A percentile compares a stretch with the other conserved stretches of the same genome.
Conservation (phyloP, 37 sponge, comb jelly and placozoan genomes). For the Spongia lamella region DNA sequence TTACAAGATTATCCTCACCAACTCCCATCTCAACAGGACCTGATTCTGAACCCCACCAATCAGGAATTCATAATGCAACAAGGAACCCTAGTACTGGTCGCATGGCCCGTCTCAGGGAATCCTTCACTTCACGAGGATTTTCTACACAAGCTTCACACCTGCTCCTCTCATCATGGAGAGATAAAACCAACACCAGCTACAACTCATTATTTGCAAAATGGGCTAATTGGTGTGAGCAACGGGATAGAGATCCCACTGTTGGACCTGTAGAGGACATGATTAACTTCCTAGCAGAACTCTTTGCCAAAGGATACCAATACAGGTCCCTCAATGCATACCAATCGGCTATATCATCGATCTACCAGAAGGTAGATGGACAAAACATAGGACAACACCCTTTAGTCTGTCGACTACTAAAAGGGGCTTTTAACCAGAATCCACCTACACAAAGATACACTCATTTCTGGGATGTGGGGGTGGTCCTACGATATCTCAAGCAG, state of each 20-base stretch:
- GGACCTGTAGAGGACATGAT: no score
- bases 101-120: slow-evolving; percentile 41
- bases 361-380: slow-evolving; percentile 21
- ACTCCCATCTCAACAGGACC: no score
- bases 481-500: background rate
- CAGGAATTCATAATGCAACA: background rate
- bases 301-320: slow-evolving; percentile 9
- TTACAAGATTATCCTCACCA: no score
- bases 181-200: no score
- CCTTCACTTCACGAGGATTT: no score
- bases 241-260: no score
- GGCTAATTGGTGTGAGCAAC: no score
- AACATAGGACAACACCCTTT: slow-evolving; percentile 34
- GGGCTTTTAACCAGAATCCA: slow-evolving; percentile 29
- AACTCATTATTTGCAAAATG: no score
- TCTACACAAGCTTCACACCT: no score
- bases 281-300: no score
- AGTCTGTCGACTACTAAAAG: slow-evolving; percentile 21
- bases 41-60: slow-evolving; percentile 1
- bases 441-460: slow-evolving; percentile 19
- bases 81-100: slow-evolving; percentile 16
- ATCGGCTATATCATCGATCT: slow-evolving; percentile 38
- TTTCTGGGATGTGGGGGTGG: slow-evolving; percentile 24
- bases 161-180: no score
- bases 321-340: slow-evolving; percentile 41